Evolutionary conservation across 2,888 invertebrate species (phyloP).

Genomic region (Euplagia quadripunctaria): DNA sequence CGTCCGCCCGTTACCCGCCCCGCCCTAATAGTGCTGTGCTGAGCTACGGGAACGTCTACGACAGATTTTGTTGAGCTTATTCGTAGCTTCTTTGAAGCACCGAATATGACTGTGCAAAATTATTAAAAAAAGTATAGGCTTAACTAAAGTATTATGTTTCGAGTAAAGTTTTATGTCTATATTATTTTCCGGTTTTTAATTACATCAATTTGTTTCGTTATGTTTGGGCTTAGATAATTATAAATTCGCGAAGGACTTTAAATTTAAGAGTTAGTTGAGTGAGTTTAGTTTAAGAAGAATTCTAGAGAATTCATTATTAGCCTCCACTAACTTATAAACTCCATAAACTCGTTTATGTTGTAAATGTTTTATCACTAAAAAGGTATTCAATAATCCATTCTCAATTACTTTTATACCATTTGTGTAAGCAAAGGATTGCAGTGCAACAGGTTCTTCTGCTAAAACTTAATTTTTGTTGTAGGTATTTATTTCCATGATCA

Average conservation of each 20-base stretch:
- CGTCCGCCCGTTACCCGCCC: slow-evolving; percentile 77
- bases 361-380: not conserved
- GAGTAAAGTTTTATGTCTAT: not conserved
- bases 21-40: slow-evolving; percentile 65
- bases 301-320: no score
- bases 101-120: not conserved
- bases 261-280: no score
- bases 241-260: no score
- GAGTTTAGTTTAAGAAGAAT: no score
- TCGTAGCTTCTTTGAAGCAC: not conserved
- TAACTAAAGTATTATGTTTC: not conserved
- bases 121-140: not conserved
- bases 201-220: no score
- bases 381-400: not conserved
- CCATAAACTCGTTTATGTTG: not conserved
- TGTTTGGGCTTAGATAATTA: no score
- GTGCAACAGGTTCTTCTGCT: not conserved
- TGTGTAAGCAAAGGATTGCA: not conserved
- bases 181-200: no score
- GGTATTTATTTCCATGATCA: no score
- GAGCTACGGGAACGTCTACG: slow-evolving; percentile 28
- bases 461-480: not conserved
- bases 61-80: slow-evolving; percentile 6
- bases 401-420: not conserved
- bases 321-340: not conserved